Evolutionary conservation across 2,797 vertebrate species (phyloP).

Genomic region (Arnoldichthys spilopterus): DNA sequence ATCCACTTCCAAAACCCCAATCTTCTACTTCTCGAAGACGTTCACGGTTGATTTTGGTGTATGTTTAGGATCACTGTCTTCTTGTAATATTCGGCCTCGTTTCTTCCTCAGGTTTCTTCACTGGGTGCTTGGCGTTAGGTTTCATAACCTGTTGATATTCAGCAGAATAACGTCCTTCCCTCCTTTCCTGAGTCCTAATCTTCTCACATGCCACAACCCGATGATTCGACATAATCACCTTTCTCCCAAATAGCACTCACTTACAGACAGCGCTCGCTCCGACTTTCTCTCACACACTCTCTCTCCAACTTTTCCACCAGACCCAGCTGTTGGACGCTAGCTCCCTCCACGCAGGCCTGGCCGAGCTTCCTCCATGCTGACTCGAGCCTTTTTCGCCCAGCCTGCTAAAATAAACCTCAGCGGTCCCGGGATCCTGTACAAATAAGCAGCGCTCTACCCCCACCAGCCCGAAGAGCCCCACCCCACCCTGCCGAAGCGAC

Average conservation of each 20-base stretch:
- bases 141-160: too few relatives aligned
- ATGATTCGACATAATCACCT: too few relatives aligned
- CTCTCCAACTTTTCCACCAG: conserved; percentile 4
- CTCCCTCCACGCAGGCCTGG: conserved; percentile 32
- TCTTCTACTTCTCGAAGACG: too few relatives aligned
- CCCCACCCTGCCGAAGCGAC: conserved; percentile 53
- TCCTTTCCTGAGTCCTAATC: too few relatives aligned
- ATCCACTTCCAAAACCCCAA: too few relatives aligned
- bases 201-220: too few relatives aligned
- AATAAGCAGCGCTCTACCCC: conserved; percentile 75
- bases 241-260: neutral
- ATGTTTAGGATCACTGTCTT: too few relatives aligned
- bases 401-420: conserved; percentile 80
- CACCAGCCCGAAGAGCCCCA: conserved; percentile 12
- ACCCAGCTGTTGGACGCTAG: conserved; percentile 4
- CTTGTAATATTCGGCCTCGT: neutral
- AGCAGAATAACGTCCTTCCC: too few relatives aligned
- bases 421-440: conserved; percentile 72
- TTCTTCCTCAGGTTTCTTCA: too few relatives aligned
- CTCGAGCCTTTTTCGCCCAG: conserved; percentile 73
- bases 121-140: too few relatives aligned
- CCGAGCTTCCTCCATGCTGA: conserved; percentile 58
- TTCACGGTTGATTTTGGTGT: too few relatives aligned
- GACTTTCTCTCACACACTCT: conserved; percentile 3
- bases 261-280: neutral